Conservation (phyloP, 1,140 invertebrate genomes). For the Caenorhabditis remanei region DNA sequence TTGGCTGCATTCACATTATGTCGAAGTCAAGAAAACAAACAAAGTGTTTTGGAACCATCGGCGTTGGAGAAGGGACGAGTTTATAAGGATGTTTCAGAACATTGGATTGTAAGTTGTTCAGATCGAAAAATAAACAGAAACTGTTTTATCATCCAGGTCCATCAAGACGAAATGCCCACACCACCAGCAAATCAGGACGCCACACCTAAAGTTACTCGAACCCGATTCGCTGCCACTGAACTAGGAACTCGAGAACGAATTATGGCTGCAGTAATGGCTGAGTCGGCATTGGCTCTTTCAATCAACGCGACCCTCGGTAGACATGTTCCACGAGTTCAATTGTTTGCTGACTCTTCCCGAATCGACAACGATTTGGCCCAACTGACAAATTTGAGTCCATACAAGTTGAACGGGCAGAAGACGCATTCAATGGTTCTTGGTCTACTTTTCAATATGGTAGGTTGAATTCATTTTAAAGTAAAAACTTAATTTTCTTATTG, state of each 20-base stretch:
- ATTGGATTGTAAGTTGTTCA: constrained; percentile 55
- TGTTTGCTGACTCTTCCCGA: constrained; percentile 72
- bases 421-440: constrained; percentile 75
- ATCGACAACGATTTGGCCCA: constrained; percentile 69
- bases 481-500: too few relatives aligned
- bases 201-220: constrained; percentile 62
- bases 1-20: constrained; percentile 46
- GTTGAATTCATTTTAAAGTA: constrained; percentile 13
- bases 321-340: constrained; percentile 71
- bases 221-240: constrained; percentile 77
- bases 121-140: background rate
- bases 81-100: constrained; percentile 58
- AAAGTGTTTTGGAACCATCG: background rate
- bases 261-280: constrained; percentile 73
- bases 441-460: constrained; percentile 71
- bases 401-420: constrained; percentile 69
- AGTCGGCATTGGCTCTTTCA: constrained; percentile 70
- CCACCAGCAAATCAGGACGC: constrained; percentile 53
- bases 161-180: constrained; percentile 37
- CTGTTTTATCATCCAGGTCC: background rate
- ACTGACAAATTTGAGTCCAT: constrained; percentile 69
- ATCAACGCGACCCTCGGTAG: constrained; percentile 71
- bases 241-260: constrained; percentile 75
- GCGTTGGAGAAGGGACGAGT: constrained; percentile 11
- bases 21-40: background rate